Percentiles rank a stretch among this genome's conserved stretches.
Evolutionary conservation across 2,888 invertebrate genomes (phyloP).

Genomic region (Apocheima hispidaria): DNA sequence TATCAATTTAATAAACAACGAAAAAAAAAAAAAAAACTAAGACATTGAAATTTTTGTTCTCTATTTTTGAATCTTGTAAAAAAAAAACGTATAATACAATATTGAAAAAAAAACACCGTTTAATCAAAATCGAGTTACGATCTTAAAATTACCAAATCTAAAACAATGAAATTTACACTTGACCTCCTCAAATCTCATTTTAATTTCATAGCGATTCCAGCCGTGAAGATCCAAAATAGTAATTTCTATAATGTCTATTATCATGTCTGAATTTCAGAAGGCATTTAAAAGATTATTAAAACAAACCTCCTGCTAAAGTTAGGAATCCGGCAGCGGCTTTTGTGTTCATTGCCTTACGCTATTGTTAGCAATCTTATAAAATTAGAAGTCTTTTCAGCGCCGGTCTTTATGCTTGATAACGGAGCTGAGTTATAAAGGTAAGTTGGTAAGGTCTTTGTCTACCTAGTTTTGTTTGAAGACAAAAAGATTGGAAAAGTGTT

Average conservation of each 20-base stretch:
- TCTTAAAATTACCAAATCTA: neutral
- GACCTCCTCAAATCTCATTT: conserved; percentile 1
- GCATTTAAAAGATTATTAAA: conserved; percentile 23
- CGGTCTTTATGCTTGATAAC: conserved; percentile 24
- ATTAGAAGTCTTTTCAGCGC: conserved; percentile 29
- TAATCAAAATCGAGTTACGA: neutral
- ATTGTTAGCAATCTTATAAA: conserved; percentile 32
- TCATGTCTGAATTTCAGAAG: conserved; percentile 10
- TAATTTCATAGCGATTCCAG: conserved; percentile 4
- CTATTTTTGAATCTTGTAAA: too few relatives aligned
- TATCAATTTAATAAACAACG: too few relatives aligned
- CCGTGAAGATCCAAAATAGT: neutral
- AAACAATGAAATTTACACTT: neutral
- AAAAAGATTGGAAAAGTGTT: conserved; percentile 23
- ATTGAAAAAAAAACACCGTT: too few relatives aligned
- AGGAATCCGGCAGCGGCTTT: conserved; percentile 17
- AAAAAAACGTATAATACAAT: too few relatives aligned
- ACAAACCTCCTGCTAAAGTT: conserved; percentile 26
- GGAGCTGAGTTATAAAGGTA: conserved; percentile 24
- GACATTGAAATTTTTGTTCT: too few relatives aligned
- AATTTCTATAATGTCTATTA: conserved; percentile 15
- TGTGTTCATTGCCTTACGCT: conserved; percentile 19
- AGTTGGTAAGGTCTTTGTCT: conserved; percentile 21
- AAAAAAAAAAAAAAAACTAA: too few relatives aligned
- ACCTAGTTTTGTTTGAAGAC: conserved; percentile 24